Percentiles rank a stretch among this genome's conserved stretches.
Evolutionary conservation across 2,797 vertebrate species (phyloP).

Genomic region (Clamator glandarius): DNA sequence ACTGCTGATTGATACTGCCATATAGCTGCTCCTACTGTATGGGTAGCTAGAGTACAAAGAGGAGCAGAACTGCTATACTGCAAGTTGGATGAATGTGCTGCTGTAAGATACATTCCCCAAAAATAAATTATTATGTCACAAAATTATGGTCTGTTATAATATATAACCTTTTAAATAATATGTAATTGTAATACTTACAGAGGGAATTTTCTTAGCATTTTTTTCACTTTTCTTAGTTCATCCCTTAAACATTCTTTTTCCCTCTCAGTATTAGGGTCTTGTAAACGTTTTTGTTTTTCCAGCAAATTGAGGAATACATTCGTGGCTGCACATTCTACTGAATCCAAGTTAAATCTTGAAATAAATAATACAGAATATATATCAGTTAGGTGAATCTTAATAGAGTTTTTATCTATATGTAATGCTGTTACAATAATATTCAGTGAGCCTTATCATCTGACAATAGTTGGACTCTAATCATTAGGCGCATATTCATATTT

Average conservation of each 20-base stretch:
- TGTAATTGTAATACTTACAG: slow-evolving; percentile 21
- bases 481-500: background rate
- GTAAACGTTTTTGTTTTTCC: background rate
- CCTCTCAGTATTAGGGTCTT: background rate
- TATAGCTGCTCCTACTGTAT: background rate
- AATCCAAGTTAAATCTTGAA: slow-evolving; percentile 26
- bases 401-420: background rate
- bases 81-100: background rate
- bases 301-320: background rate
- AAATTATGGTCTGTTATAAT: background rate
- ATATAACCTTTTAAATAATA: background rate
- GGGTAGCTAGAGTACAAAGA: background rate
- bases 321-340: background rate
- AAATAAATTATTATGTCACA: background rate
- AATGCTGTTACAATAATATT: background rate
- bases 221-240: slow-evolving; percentile 5
- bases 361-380: background rate
- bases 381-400: background rate
- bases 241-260: background rate
- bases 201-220: background rate
- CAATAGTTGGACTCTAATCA: background rate
- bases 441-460: background rate
- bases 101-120: background rate
- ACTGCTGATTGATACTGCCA: background rate
- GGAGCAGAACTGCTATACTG: background rate